Evolutionary conservation across 2,888 invertebrate species (phyloP), one percentile per base, ranked within the genome.

Genomic region (Eupithecia abbreviata): DNA sequence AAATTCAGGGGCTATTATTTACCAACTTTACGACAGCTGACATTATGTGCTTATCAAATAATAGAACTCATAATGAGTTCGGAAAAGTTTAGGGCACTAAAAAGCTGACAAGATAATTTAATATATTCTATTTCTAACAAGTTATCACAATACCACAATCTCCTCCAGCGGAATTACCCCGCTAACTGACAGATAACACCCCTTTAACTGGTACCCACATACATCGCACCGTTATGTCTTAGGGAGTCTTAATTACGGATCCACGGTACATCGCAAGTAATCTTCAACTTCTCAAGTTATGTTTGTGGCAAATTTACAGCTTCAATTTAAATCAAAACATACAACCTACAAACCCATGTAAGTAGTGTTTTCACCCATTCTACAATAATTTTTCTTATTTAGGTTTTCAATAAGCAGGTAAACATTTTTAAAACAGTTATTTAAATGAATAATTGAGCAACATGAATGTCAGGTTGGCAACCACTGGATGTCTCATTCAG

Each of bases 171-270:
- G 74, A 79, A 79, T 80, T 72, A 79, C 79, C 77, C 72, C 77
- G 79, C 80, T 82, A 82, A 83, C 81, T 80, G 79, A 78, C 72
- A 78, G 81, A 80, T 79, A 83, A 80, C 82, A 82, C 79, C 62
- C 83, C 74, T 81, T 79, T 79, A 78, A 69, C 71, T 73, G 75
- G 74, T 80, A 78, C 76, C 45, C 76, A 73, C 79, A 76, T 79
- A 77, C 79, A 75, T 80, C 68, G 62, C 78, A 7, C 70, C 72
- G 62, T 47, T 45, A 75, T 67, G 76, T 72, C 82, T 79, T 69
- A 77, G 80, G 79, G 81, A 80, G 80, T 81, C 85, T 84, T 86
- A 85, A 86, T 86, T 80, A 83, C 83, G 71, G 80, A 81, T 83
- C 82, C 73, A 75, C 82, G 83, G 82, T 74, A 77, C 79, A 73